phyloP scores from a whole-genome alignment of 2,113 vertebrate genomes.

The Kryptolebias marmoratus region DNA sequence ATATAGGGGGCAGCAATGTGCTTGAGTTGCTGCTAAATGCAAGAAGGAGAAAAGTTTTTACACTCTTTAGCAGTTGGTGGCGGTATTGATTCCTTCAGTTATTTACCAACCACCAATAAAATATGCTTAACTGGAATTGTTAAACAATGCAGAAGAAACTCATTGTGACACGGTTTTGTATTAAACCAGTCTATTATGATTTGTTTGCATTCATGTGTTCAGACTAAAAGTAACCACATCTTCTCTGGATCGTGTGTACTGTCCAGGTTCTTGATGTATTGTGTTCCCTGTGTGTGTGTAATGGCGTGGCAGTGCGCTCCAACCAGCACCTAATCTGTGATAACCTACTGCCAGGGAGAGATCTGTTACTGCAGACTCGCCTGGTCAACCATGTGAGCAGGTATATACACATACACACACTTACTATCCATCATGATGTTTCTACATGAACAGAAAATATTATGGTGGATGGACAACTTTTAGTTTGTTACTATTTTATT shows the following conservation, averaged over 20 bases:
- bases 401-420: conserved; percentile 67
- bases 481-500: too few species aligned
- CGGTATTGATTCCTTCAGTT: too few species aligned
- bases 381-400: conserved; percentile 96
- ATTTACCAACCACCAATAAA: too few species aligned
- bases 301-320: conserved; percentile 93
- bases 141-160: not conserved
- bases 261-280: conserved; percentile 92
- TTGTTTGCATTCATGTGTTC: not conserved
- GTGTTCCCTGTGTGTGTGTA: conserved; percentile 95
- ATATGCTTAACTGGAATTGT: not conserved
- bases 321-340: conserved; percentile 98
- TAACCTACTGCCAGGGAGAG: conserved; percentile 93
- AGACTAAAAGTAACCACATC: not conserved
- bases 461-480: too few species aligned
- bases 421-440: too few species aligned
- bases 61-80: too few species aligned
- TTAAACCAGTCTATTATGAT: too few species aligned
- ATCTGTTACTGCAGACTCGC: conserved; percentile 91
- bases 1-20: too few species aligned
- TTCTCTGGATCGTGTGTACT: conserved; percentile 24
- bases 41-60: too few species aligned
- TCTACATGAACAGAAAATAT: too few species aligned
- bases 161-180: not conserved
- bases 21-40: too few species aligned